Base-by-base conservation (phyloP, 2,797 vertebrate genomes). In the Crypturellus tataupa region DNA sequence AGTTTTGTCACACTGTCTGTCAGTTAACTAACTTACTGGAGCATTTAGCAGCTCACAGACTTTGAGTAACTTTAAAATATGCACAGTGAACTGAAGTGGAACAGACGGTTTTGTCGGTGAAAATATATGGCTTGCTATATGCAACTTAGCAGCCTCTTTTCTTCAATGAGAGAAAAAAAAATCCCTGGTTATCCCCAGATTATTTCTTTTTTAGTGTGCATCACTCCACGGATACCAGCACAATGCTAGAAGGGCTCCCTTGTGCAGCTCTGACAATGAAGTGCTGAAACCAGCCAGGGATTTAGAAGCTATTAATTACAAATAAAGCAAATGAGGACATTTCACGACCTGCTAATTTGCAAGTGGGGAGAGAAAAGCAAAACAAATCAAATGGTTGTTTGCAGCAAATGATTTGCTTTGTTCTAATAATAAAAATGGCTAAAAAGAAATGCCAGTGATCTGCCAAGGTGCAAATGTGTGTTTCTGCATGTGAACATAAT, bases 251-350 rank as follows among this genome's bases (percentile, higher is more conserved):
- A 80, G 39, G 4, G 6, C 63, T 39, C 7, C 33, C 35, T 71
- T 4, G 1, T 12, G 5, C 23, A 46, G 69, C 72, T 29, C 58
- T 37, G 59, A 37, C 27, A 13, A 9, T 0, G 31, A 64, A 24
- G 77, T 24, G 77, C 70, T 12, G 21, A 46, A 84, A 71, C 24
- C 65, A 73, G 90, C 29, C 60, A 42, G 67, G 71, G 71, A 37
- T 82, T 90, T 77, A 44, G 75, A 77, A 77, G 35, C 64, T 87
- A 78, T 92, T 94, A 80, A 87, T 93, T 77, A 60, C 40, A 87
- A 93, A 82, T 80, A 56, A 94, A 80, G 53, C 35, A 77, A 93
- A 90, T 12, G 31, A 77, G 24, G 10, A 21, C 20, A 1, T 89
- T 93, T 85, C 33, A 80, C 8, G 81, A 85, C 64, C 60, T 62